These are phyloP conservation scores for Drosophila differens DNA, from an alignment of 2,888 invertebrate species.

Conservation along the genomic window DNA sequence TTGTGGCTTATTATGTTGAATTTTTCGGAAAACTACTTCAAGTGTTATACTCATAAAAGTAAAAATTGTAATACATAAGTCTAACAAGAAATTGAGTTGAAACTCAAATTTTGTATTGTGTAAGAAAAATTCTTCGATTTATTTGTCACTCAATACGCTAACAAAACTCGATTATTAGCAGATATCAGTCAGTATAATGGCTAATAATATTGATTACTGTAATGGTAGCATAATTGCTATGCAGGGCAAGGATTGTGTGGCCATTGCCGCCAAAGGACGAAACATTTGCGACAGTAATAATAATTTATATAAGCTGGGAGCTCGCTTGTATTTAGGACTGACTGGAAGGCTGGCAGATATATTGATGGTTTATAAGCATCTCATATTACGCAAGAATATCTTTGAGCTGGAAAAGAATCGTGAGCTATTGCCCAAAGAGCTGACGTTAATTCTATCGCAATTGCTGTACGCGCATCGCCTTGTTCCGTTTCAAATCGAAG, in stretches of 20 bases:
- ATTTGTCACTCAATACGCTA: neutral
- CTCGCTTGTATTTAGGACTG: slow-evolving; percentile 94
- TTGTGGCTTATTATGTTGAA: slow-evolving; percentile 1
- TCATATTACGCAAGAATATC: slow-evolving; percentile 93
- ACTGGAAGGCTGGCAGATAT: slow-evolving; percentile 98
- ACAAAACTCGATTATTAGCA: neutral
- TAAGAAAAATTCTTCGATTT: neutral
- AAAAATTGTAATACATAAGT: neutral
- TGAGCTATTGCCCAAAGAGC: slow-evolving; percentile 94
- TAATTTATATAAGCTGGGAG: slow-evolving; percentile 97
- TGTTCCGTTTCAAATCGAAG: slow-evolving; percentile 98
- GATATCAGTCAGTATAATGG: neutral
- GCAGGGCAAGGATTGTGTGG: slow-evolving; percentile 98
- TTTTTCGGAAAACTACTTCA: neutral
- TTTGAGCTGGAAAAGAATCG: slow-evolving; percentile 97
- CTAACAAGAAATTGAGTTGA: neutral
- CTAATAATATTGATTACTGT: slow-evolving; percentile 73
- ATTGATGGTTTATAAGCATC: slow-evolving; percentile 94
- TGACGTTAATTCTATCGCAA: slow-evolving; percentile 87
- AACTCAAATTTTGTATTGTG: neutral
- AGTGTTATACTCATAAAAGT: neutral
- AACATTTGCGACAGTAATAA: slow-evolving; percentile 96
- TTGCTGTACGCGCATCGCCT: slow-evolving; percentile 97
- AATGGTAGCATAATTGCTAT: slow-evolving; percentile 98
- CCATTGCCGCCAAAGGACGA: slow-evolving; percentile 97